Evolutionary conservation across 2,797 vertebrate species (phyloP).

Genomic region (Nannoperca australis): DNA sequence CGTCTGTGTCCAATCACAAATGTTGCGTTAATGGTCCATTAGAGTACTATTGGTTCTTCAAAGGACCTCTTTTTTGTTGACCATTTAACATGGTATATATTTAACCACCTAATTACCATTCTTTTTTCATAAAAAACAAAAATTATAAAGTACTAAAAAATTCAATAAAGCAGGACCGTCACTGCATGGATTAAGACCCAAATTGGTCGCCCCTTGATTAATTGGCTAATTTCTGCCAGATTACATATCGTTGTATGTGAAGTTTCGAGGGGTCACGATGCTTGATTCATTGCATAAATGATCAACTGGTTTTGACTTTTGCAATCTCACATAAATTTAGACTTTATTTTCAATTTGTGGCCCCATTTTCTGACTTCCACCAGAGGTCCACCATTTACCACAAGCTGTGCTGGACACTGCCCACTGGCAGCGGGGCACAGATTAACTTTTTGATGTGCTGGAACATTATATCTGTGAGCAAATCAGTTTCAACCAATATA

Average conservation of each 20-base stretch:
- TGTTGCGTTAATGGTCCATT: not conserved
- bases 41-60: not conserved
- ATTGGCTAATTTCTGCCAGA: not conserved
- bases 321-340: not conserved
- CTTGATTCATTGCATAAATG: not conserved
- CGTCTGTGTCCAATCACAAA: constrained; percentile 26
- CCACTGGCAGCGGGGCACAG: not conserved
- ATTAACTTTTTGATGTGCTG: not conserved
- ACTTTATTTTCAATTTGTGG: not conserved
- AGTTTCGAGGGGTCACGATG: too few relatives aligned
- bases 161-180: not conserved
- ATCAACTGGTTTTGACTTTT: not conserved
- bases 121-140: not conserved
- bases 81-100: not conserved
- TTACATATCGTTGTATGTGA: not conserved
- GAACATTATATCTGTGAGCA: not conserved
- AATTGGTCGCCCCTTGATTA: not conserved
- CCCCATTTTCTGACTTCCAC: constrained; percentile 1
- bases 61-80: not conserved
- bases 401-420: not conserved
- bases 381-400: not conserved
- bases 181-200: not conserved
- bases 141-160: not conserved
- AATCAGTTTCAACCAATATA: not conserved
- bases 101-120: not conserved